A percentile compares a stretch with the other conserved stretches of the same genome.
phyloP scores from a whole-genome alignment of 1,140 invertebrate genomes.

The Philotrypesis tridentata region DNA sequence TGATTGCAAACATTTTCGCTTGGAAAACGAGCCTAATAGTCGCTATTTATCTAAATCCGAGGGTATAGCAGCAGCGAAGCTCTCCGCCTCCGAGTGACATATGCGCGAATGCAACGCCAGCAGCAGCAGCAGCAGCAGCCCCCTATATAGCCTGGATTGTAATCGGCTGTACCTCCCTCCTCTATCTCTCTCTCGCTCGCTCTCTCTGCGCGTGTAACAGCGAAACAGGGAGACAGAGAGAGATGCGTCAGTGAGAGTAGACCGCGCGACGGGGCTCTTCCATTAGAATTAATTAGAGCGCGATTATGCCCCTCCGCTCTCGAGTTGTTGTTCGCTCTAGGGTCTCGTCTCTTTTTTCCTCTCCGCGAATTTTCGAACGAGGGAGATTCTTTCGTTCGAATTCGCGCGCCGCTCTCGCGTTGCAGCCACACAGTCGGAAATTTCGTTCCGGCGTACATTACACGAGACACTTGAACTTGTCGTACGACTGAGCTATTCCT shows the following conservation, averaged over 20 bases:
- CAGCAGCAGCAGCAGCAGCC: no score
- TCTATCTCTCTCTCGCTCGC: not conserved
- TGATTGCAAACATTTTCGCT: not conserved
- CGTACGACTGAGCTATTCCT: not conserved
- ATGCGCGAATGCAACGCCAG: not conserved
- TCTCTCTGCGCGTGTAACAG: constrained; percentile 16
- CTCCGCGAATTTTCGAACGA: not conserved
- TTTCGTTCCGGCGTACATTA: no score
- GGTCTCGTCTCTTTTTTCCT: not conserved
- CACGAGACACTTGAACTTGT: not conserved
- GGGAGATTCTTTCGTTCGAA: not conserved
- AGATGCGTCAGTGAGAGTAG: not conserved
- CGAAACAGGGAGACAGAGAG: constrained; percentile 7
- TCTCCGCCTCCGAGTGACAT: not conserved
- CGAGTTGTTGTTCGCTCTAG: not conserved
- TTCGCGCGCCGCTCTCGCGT: no score
- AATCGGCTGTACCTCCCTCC: not conserved
- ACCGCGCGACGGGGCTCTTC: not conserved
- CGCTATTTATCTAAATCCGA: not conserved
- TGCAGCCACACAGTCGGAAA: no score
- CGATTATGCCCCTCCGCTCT: not conserved
- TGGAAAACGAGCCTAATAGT: not conserved
- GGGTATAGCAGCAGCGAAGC: not conserved
- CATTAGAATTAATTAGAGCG: constrained; percentile 35
- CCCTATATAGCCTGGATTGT: not conserved